Evolutionary conservation across 2,113 vertebrate species (phyloP).

Genomic region (Psophia crepitans): DNA sequence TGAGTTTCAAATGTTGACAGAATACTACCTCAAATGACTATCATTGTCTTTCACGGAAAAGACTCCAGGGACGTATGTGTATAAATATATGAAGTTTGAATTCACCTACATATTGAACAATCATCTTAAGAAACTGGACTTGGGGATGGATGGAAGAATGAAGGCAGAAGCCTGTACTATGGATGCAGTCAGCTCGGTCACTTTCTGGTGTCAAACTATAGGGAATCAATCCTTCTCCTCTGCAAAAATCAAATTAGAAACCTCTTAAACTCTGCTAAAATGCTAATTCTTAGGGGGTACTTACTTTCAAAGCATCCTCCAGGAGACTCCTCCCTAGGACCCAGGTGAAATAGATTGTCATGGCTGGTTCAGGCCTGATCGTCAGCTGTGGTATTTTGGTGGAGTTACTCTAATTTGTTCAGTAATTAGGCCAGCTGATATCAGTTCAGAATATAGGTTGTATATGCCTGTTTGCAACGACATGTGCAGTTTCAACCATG

Average conservation of each 20-base stretch:
- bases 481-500: not conserved
- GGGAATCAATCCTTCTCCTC: not conserved
- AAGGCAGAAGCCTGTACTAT: rapidly evolving
- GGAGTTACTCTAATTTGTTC: not conserved
- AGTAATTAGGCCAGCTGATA: not conserved
- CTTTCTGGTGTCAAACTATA: not conserved
- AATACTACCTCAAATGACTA: not conserved
- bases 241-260: not conserved
- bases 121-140: not conserved
- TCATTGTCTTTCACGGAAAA: not conserved
- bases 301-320: not conserved
- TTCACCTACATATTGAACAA: not conserved
- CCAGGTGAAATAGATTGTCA: not conserved
- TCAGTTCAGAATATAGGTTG: not conserved
- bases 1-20: not conserved
- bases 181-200: not conserved
- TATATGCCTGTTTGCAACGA: not conserved
- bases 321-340: not conserved
- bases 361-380: not conserved
- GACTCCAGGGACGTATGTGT: not conserved
- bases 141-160: not conserved
- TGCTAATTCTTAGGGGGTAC: not conserved
- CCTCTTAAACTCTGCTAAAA: not conserved
- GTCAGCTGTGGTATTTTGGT: not conserved
- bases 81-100: not conserved